Evolutionary conservation across 2,113 vertebrate genomes (phyloP), one percentile per base, ranked within the genome.

Genomic region (Atlantisia rogersi): DNA sequence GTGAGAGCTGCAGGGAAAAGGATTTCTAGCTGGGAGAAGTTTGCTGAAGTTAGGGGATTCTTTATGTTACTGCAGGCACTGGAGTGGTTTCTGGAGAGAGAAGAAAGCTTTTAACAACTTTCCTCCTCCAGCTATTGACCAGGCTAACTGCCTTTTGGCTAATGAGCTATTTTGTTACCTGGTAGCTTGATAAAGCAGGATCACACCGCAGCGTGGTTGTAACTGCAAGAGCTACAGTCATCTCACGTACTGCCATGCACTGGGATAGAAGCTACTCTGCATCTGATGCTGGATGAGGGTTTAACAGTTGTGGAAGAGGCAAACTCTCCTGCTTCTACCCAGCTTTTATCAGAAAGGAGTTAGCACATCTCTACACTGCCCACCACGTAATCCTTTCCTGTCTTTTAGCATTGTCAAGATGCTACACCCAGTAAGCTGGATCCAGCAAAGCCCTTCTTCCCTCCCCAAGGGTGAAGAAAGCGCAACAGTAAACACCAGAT

Each of bases 281-380:
- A 19, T 5, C 18, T 1, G 1, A 18, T 7, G 6, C 16, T 24
- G 32, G 37, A 48, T 0, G 2, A 63, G 4, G 6, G 13, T 37
- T 74, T 76, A 50, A 44, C 22, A 32, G 59, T 35, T 83, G 40
- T 46, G 25, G 12, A 69, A 62, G 17, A 40, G 40, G 75, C 9
- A 53, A 65, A 32, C 16, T 76, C 22, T 73, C 8, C 68, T 2
- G 1, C 26, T 24, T 16, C 6, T 31, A 39, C 22, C 5, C 24
- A 58, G 12, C 37, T 62, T 86, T 35, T 40, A 59, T 40, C 8
- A 59, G 20, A 74, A 70, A 79, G 42, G 39, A 70, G 15, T 65
- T 28, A 88, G 12, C 22, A 46, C 1, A 2, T 62, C 60, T 65
- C 55, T 64, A 73, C 80, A 53, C 21, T 11, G 5, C 28, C 5